Percentiles rank a stretch among this genome's conserved stretches.
Evolutionary conservation across 2,797 vertebrate genomes (phyloP).

Genomic region (Mormyrus hasselquistii): DNA sequence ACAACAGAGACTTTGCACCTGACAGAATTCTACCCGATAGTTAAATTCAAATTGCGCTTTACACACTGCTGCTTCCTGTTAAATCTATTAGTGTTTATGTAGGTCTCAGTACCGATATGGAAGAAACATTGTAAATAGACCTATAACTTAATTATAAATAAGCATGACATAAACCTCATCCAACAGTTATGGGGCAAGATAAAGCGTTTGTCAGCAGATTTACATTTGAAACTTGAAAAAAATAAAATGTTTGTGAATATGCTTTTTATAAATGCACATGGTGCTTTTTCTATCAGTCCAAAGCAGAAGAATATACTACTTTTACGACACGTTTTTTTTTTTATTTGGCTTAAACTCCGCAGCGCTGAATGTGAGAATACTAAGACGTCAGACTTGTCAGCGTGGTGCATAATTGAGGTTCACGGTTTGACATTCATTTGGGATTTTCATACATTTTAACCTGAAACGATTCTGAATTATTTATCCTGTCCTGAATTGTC

Average conservation of each 20-base stretch:
- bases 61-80: neutral
- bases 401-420: neutral
- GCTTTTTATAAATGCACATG: neutral
- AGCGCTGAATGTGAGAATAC: neutral
- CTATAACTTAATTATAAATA: neutral
- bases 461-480: neutral
- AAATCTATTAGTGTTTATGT: neutral
- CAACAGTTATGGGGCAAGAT: neutral
- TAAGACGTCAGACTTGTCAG: neutral
- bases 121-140: neutral
- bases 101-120: neutral
- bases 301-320: neutral
- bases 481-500: neutral
- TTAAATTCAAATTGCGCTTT: neutral
- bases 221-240: neutral
- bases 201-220: neutral
- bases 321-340: neutral
- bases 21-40: neutral
- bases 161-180: neutral
- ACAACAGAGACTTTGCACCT: neutral
- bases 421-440: neutral
- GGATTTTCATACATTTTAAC: constrained; percentile 6
- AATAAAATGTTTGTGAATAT: neutral
- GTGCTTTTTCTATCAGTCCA: neutral
- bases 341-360: neutral